Evolutionary conservation across 2,797 vertebrate species (phyloP), one percentile per base, ranked within the genome.

Genomic region (Cuculus canorus): DNA sequence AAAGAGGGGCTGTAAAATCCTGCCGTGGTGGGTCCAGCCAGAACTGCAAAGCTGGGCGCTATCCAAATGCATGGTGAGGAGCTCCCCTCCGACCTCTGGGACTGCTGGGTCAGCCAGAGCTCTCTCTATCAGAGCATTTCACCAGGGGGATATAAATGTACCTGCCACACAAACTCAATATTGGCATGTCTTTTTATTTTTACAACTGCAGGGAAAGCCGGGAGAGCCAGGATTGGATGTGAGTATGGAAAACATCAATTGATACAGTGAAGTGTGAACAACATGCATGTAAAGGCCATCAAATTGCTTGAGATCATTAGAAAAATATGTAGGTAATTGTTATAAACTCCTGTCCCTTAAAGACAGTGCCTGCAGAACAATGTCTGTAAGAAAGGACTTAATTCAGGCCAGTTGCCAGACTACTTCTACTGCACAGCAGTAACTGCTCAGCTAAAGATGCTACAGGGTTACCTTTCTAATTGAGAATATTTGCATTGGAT

Each of bases 151-250:
- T 68, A 0, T 1, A 18, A 71, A 32, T 48, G 75, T 80, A 33
- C 24, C 85, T 81, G 37, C 6, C 22, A 61, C 7, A 21, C 41
- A 32, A 66, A 52, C 33, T 86, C 88, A 39, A 30, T 7, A 7
- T 1, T 1, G 39, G 7, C 57, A 27, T 6, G 11, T 54, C 23
- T 5, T n/a, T 63, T 45, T 76, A 16, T 92, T 88, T 95, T 89
- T 82, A 28, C 87, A 43, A 92, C 96, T 41, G 63, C 96, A 99
- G 99, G 99, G 99, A 72, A 98, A 98, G 97, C 97, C 98, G 2
- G 99, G 99, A 22, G 99, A 99, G 95, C 98, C 98, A 50, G 99
- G 99, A 98, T 92, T 99, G 82, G 99, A 99, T 91, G 99, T 99
- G 97, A 99, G 99, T 99, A 97, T 96, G 66, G 81, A 72, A 50